Evolutionary conservation across 2,888 invertebrate genomes (phyloP).

Genomic region (Eumacrocentrus americanus): DNA sequence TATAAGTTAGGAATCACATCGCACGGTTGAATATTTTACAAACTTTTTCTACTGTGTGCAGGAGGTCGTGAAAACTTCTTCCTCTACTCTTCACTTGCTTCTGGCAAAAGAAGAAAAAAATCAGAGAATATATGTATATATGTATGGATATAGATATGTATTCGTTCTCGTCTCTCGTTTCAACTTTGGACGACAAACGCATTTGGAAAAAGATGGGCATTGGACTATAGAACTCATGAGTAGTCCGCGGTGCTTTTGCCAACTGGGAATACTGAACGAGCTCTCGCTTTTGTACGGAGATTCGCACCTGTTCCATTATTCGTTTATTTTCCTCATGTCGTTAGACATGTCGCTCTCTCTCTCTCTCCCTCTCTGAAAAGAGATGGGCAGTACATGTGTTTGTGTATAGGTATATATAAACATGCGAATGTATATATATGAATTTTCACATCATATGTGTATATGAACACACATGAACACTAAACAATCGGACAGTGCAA

Average conservation of each 20-base stretch:
- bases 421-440: too few species aligned
- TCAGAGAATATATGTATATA: slow-evolving; percentile 17
- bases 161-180: too few species aligned
- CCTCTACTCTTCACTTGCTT: too few species aligned
- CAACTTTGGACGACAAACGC: too few species aligned
- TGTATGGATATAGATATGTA: slow-evolving; percentile 17
- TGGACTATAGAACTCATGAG: too few species aligned
- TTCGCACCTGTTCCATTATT: slow-evolving; percentile 37
- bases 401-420: not conserved
- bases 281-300: slow-evolving; percentile 35
- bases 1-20: slow-evolving; percentile 30
- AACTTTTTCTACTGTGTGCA: slow-evolving; percentile 18
- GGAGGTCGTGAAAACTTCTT: not conserved
- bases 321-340: slow-evolving; percentile 34
- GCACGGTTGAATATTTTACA: slow-evolving; percentile 27
- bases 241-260: too few species aligned
- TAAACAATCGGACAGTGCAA: slow-evolving; percentile 28
- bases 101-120: slow-evolving; percentile 9
- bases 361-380: slow-evolving; percentile 32
- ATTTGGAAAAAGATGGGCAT: too few species aligned
- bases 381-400: slow-evolving; percentile 21
- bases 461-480: slow-evolving; percentile 15
- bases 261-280: too few species aligned
- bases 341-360: too few species aligned
- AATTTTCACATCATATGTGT: too few species aligned